Evolutionary conservation across 2,888 invertebrate genomes (phyloP).

Genomic region (Phytoseiulus persimilis): DNA sequence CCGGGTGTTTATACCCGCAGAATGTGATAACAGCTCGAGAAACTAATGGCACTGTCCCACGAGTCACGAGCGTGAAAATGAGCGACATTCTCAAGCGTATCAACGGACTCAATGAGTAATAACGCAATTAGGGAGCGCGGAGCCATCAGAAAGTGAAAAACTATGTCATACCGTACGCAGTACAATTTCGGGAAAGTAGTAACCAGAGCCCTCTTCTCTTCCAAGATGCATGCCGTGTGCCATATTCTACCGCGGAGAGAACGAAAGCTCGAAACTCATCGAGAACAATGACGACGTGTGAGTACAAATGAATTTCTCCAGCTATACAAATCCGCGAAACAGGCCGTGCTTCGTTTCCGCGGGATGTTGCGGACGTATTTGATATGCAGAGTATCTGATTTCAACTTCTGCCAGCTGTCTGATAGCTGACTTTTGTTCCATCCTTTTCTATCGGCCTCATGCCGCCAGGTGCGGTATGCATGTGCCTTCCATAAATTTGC

Average conservation of each 20-base stretch:
- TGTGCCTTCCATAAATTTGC: background rate
- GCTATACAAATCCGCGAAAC: slow-evolving; percentile 53
- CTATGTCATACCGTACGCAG: too few relatives aligned
- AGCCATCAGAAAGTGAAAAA: too few relatives aligned
- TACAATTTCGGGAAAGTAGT: too few relatives aligned
- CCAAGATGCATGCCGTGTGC: slow-evolving; percentile 59
- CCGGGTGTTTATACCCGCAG: too few relatives aligned
- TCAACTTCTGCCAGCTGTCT: background rate
- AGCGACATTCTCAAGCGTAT: too few relatives aligned
- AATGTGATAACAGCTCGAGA: too few relatives aligned
- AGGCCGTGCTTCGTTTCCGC: background rate
- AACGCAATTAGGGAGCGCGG: too few relatives aligned
- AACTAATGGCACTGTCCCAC: too few relatives aligned
- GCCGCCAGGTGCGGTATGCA: background rate
- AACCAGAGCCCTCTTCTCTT: slow-evolving; percentile 36
- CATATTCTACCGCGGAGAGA: slow-evolving; percentile 44
- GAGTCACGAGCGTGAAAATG: too few relatives aligned
- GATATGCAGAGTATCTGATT: background rate
- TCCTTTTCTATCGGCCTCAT: background rate
- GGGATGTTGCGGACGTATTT: background rate
- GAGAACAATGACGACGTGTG: slow-evolving; percentile 47
- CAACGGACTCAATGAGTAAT: too few relatives aligned
- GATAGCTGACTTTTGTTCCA: background rate
- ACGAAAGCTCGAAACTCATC: slow-evolving; percentile 40
- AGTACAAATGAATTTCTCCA: slow-evolving; percentile 61